Evolutionary conservation across 2,113 vertebrate species (phyloP).

Genomic region (Sterna hirundo): DNA sequence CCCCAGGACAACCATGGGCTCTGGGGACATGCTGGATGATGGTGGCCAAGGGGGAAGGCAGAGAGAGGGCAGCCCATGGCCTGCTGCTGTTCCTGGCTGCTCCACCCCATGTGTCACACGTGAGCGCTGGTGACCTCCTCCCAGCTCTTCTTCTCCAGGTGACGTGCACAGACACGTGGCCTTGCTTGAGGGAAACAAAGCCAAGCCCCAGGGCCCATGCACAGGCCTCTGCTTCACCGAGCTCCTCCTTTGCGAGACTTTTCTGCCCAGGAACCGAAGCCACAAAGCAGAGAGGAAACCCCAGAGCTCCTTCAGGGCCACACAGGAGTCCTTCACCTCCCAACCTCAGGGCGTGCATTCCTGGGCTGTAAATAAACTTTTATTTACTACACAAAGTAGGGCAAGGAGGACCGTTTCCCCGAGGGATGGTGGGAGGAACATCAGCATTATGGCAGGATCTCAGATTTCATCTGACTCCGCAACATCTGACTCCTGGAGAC

Average conservation of each 20-base stretch:
- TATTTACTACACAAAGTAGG: constrained; percentile 39
- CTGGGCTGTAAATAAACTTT: constrained; percentile 29
- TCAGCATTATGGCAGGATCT: neutral
- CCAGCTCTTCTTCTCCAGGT: neutral
- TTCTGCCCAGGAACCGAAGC: neutral
- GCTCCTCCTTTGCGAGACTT: neutral
- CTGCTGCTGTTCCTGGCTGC: neutral
- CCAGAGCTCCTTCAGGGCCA: neutral
- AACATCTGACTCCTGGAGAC: neutral
- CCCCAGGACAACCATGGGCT: neutral
- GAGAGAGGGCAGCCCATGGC: neutral
- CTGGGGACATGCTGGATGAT: neutral
- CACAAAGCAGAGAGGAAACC: neutral
- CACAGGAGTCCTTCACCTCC: constrained; percentile 20
- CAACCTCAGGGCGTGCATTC: neutral
- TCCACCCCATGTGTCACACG: neutral
- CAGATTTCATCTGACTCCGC: neutral
- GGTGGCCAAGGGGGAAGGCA: neutral
- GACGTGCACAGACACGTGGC: accelerated
- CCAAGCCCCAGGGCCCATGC: neutral
- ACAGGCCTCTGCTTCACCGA: neutral
- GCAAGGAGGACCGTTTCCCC: neutral
- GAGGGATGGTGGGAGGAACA: neutral
- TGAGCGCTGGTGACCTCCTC: neutral
- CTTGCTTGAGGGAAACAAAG: neutral